Conservation (phyloP, 2,888 invertebrate genomes). For the Masnerella sp. region DNA sequence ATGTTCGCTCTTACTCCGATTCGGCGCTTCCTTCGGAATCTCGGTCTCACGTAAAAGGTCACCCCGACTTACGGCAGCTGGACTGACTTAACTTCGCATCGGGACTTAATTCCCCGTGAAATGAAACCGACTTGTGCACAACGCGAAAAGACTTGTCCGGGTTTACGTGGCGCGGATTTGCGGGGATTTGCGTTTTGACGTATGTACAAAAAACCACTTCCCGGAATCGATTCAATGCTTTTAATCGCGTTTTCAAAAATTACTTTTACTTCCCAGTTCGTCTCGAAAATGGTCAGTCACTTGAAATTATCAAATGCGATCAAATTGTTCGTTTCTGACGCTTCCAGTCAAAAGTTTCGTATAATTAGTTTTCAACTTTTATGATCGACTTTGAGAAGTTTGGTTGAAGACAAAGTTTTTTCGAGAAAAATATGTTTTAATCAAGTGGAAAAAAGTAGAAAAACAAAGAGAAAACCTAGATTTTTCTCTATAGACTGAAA, state of each 20-base stretch:
- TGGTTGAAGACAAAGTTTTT: too few species aligned
- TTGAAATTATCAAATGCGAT: too few species aligned
- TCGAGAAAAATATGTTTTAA: too few species aligned
- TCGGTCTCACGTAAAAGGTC: conserved; percentile 67
- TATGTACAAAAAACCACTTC: conserved; percentile 60
- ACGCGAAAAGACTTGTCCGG: conserved; percentile 68
- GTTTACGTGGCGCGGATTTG: conserved; percentile 72
- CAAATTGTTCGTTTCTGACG: too few species aligned
- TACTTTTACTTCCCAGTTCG: too few species aligned
- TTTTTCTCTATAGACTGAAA: too few species aligned
- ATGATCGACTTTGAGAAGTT: too few species aligned
- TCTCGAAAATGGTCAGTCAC: too few species aligned
- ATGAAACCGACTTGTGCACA: conserved; percentile 71
- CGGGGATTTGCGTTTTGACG: conserved; percentile 66
- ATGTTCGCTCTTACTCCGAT: conserved; percentile 58
- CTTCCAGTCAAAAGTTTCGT: too few species aligned
- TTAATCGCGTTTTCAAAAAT: conserved; percentile 32
- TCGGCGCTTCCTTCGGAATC: conserved; percentile 56
- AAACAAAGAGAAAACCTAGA: too few species aligned
- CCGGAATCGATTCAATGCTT: conserved; percentile 44
- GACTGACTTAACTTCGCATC: conserved; percentile 72
- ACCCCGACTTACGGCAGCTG: conserved; percentile 70
- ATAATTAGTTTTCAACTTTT: too few species aligned
- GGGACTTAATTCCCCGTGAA: conserved; percentile 77
- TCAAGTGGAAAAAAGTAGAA: too few species aligned